Percentiles rank a stretch among this genome's conserved stretches.
Evolutionary conservation across 2,888 invertebrate species (phyloP).

Genomic region (Neoascia interrupta): DNA sequence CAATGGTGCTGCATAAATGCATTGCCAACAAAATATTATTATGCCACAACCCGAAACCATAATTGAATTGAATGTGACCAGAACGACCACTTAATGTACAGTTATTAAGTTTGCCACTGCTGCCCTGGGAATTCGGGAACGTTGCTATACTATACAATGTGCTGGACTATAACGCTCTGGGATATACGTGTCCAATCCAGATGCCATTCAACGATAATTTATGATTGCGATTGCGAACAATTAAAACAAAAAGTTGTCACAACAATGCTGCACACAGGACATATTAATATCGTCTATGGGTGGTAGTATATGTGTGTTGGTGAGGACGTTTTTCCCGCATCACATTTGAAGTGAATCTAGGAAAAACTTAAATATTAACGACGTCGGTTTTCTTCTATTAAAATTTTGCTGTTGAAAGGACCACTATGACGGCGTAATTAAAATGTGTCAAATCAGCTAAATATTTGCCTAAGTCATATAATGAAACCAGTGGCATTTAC

Average conservation of each 20-base stretch:
- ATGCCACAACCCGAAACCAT: conserved; percentile 20
- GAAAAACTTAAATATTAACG: too few species aligned
- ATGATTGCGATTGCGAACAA: conserved; percentile 58
- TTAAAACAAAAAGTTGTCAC: conserved; percentile 63
- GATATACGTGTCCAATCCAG: conserved; percentile 57
- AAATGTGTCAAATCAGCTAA: too few species aligned
- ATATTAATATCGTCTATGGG: too few species aligned
- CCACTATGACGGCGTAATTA: too few species aligned
- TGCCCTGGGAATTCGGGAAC: background rate
- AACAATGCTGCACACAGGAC: too few species aligned
- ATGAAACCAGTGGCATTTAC: too few species aligned
- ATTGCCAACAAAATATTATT: conserved; percentile 48
- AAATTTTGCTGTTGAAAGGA: too few species aligned
- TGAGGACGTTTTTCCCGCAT: too few species aligned
- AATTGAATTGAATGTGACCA: conserved; percentile 59
- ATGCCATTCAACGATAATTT: conserved; percentile 59
- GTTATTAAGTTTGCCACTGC: conserved; percentile 51
- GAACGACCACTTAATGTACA: conserved; percentile 56
- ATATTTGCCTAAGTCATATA: too few species aligned
- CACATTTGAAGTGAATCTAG: too few species aligned
- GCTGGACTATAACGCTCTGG: conserved; percentile 3
- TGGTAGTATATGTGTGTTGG: too few species aligned
- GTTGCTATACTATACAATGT: background rate
- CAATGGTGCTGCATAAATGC: conserved; percentile 37
- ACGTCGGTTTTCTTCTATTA: too few species aligned